Conservation (phyloP, 92 coral and sea anemone species). For the Epizoanthus rinbou region DNA sequence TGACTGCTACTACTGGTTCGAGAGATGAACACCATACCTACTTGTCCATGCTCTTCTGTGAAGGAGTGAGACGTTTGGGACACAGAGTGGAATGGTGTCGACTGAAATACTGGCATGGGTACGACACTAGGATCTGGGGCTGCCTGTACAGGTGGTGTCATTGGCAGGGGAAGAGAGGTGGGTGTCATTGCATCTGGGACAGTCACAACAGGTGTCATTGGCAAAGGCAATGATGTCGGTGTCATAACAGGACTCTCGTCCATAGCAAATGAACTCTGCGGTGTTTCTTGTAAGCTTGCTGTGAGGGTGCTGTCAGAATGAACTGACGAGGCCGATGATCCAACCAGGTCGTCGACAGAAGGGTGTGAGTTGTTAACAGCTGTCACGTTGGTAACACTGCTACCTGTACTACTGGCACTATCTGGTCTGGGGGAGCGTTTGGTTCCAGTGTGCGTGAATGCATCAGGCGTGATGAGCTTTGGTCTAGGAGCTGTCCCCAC, state of each 20-base stretch:
- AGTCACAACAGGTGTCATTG: slow-evolving; percentile 65
- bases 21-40: no score
- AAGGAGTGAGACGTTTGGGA: background rate
- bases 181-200: slow-evolving; percentile 39
- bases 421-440: slow-evolving; percentile 67
- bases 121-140: slow-evolving; percentile 62
- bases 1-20: no score
- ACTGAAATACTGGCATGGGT: slow-evolving; percentile 66
- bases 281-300: slow-evolving; percentile 66
- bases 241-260: slow-evolving; percentile 58
- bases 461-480: slow-evolving; percentile 91
- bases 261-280: slow-evolving; percentile 58
- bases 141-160: slow-evolving; percentile 31
- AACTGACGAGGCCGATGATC: slow-evolving; percentile 81
- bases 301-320: slow-evolving; percentile 82
- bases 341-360: slow-evolving; percentile 63
- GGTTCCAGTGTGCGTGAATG: slow-evolving; percentile 62
- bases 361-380: slow-evolving; percentile 68
- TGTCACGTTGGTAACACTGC: slow-evolving; percentile 88
- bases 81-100: slow-evolving; percentile 53
- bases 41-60: no score
- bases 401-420: slow-evolving; percentile 56
- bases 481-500: slow-evolving; percentile 55
- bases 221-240: slow-evolving; percentile 84
- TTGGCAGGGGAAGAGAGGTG: slow-evolving; percentile 58